Evolutionary conservation across 2,797 vertebrate genomes (phyloP).

Genomic region (Melanotaenia maccullochi): DNA sequence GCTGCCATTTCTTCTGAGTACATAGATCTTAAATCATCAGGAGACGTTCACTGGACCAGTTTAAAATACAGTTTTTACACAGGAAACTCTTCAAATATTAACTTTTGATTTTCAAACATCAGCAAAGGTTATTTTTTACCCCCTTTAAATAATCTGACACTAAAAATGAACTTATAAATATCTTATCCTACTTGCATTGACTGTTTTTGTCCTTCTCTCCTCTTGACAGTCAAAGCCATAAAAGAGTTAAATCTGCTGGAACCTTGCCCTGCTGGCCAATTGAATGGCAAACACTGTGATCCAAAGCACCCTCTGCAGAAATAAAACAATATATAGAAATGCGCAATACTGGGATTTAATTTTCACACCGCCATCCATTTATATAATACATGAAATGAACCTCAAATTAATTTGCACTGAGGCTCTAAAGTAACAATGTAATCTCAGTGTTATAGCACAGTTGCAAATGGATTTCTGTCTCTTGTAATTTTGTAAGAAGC

Average conservation of each 20-base stretch:
- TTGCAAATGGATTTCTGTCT: constrained; percentile 90
- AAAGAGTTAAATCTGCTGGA: constrained; percentile 78
- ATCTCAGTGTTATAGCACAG: constrained; percentile 86
- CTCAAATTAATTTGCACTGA: constrained; percentile 86
- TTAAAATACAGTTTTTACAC: constrained; percentile 11
- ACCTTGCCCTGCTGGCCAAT: constrained; percentile 73
- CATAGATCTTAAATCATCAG: constrained; percentile 62
- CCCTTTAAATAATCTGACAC: background rate
- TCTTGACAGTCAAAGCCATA: constrained; percentile 69
- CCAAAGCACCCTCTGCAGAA: constrained; percentile 82
- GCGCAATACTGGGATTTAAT: constrained; percentile 85
- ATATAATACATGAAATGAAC: constrained; percentile 88
- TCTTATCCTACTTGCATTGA: constrained; percentile 34
- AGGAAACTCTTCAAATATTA: constrained; percentile 10
- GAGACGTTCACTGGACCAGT: constrained; percentile 32
- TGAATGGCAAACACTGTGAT: constrained; percentile 74
- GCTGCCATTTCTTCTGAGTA: constrained; percentile 41
- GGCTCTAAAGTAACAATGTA: constrained; percentile 88
- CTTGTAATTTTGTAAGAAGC: constrained; percentile 87
- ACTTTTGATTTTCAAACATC: constrained; percentile 18
- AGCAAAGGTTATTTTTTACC: constrained; percentile 17
- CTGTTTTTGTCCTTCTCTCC: constrained; percentile 64
- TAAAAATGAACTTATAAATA: constrained; percentile 25
- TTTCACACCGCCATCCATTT: constrained; percentile 85
- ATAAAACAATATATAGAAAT: constrained; percentile 87